Evolutionary conservation across 2,113 vertebrate species (phyloP), one percentile per base, ranked within the genome.

Genomic region (Elaphurus davidianus): DNA sequence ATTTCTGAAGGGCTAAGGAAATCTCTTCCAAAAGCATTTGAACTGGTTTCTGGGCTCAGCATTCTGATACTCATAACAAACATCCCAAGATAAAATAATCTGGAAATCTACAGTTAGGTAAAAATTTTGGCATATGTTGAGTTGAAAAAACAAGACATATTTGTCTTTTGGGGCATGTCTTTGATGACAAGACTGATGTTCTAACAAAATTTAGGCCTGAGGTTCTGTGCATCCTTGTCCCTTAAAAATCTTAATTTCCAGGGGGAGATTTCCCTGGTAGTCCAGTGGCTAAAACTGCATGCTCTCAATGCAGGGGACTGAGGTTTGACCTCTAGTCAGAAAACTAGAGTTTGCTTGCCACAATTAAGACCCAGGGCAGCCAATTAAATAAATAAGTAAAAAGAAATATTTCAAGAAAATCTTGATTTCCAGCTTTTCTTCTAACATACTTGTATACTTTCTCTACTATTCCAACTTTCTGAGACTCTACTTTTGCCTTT

Each of bases 171-270:
- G 78, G 23, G 15, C 10, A 52, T 76, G 33, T 45, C 45, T 93
- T 90, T 92, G 33, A 92, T 55, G 81, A 76, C 27, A 96, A 94
- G 55, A 96, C 47, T n/a, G 87, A 27, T 8, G 92, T 84, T 96
- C 5, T 81, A 85, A 57, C 10, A 92, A 83, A 86, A 12, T 74
- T 88, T 71, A 71, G 93, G 9, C 43, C 6, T 78, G 28, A 1
- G 7, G 2, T 82, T 88, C 14, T 82, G 55, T 30, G 43, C 0
- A 30, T 85, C 8, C 10, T 95, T 85, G 12, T 10, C 19, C n/a
- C 33, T 79, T 96, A 88, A 92, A 57, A 62, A 27, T 79, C 52
- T 12, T 57, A 11, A 43, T 83, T 94, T 40, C 57, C 50, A 84
- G 23, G 23, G 67, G 3, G 5, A 40, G 12, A 27, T 2, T 43